These are phyloP conservation scores for Python bivittatus DNA, from an alignment of 2,113 vertebrate species.

Conservation along the genomic window DNA sequence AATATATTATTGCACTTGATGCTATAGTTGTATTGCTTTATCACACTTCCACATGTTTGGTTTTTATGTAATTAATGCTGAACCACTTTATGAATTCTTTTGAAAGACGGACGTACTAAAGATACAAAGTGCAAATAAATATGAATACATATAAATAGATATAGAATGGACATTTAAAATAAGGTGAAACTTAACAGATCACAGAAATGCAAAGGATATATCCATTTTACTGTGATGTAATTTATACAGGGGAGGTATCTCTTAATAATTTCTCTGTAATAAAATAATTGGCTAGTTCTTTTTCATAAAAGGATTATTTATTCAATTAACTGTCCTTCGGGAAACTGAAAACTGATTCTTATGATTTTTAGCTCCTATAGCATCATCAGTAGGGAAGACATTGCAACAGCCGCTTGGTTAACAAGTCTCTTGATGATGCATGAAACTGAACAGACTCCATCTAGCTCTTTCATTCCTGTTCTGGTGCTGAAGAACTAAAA, in stretches of 20 bases:
- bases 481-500: constrained; percentile 45
- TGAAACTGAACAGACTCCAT: constrained; percentile 28
- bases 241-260: constrained; percentile 17
- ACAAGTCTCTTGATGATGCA: not conserved
- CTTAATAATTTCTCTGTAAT: constrained; percentile 36
- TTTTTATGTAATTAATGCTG: not conserved
- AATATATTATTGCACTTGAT: not conserved
- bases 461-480: constrained; percentile 30
- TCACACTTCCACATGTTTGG: not conserved
- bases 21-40: not conserved
- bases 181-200: constrained; percentile 4
- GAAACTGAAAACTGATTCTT: constrained; percentile 17
- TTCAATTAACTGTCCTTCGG: constrained; percentile 10
- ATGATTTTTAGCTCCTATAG: constrained; percentile 3
- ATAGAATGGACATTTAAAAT: not conserved
- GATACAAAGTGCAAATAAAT: not conserved
- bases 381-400: not conserved
- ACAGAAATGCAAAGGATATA: constrained; percentile 1
- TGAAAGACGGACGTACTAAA: not conserved
- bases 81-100: not conserved
- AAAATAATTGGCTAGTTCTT: constrained; percentile 14
- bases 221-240: not conserved
- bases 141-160: not conserved
- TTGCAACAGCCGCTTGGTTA: not conserved
- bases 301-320: constrained; percentile 13